Percentiles rank a stretch among this genome's conserved stretches.
Conservation (phyloP, 2,113 vertebrate species). For the Apodemus sylvaticus region DNA sequence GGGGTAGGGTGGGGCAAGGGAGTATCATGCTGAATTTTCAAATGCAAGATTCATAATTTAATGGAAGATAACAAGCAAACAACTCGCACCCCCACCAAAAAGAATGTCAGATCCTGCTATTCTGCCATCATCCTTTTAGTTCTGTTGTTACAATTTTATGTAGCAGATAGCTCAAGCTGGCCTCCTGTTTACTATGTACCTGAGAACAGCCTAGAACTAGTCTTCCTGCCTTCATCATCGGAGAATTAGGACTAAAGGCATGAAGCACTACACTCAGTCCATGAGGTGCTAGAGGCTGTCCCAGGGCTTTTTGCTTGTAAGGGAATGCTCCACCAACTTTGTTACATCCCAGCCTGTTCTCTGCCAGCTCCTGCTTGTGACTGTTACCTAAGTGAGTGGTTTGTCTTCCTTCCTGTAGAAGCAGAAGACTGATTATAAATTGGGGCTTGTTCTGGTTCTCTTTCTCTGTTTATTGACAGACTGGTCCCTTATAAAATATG, state of each 20-base stretch:
- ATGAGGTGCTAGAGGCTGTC: neutral
- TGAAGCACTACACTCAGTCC: neutral
- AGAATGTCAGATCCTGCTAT: neutral
- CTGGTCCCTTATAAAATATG: neutral
- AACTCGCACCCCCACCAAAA: no score
- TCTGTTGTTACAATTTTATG: neutral
- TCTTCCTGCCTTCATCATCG: neutral
- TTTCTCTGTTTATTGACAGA: neutral
- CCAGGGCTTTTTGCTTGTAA: neutral
- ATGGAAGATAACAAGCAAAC: neutral
- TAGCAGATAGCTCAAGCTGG: neutral
- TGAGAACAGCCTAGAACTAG: neutral
- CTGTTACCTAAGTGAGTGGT: neutral
- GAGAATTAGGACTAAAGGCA: neutral
- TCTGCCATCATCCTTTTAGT: neutral
- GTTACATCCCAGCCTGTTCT: no score
- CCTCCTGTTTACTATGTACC: neutral
- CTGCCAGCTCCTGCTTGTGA: neutral
- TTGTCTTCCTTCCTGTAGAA: neutral
- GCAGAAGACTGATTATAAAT: neutral
- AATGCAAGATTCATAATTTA: neutral
- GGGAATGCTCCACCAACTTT: neutral
- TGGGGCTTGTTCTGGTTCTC: neutral
- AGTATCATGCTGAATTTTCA: neutral
- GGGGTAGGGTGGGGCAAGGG: neutral